These are phyloP conservation scores for Rapana venosa DNA, from an alignment of 2,888 invertebrate genomes.

Conservation along the genomic window DNA sequence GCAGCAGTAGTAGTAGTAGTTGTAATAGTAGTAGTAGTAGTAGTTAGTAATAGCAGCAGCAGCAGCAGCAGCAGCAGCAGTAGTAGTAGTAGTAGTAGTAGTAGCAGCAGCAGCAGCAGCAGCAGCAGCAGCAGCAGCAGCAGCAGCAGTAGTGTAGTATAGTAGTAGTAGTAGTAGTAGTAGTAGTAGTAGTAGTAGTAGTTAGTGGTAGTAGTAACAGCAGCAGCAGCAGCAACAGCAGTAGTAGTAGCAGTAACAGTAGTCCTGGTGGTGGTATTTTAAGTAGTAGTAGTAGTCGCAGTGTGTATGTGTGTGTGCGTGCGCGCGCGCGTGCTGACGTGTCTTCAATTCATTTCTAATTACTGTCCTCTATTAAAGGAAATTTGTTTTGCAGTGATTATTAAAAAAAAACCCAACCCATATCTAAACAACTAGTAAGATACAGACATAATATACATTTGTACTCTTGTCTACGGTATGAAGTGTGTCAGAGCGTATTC, in stretches of 20 bases:
- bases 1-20: not conserved
- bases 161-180: slow-evolving; percentile 1
- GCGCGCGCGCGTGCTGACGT: too few relatives aligned
- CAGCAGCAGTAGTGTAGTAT: too few relatives aligned
- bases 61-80: not conserved
- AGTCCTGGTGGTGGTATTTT: not conserved
- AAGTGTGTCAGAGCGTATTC: too few relatives aligned
- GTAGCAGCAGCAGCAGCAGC: not conserved
- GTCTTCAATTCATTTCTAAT: too few relatives aligned
- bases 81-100: not conserved
- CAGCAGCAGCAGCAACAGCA: not conserved
- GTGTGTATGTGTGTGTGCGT: too few relatives aligned
- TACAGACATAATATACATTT: too few relatives aligned
- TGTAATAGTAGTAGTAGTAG: not conserved
- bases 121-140: not conserved
- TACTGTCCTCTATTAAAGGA: too few relatives aligned
- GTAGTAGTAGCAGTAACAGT: not conserved
- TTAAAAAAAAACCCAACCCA: too few relatives aligned
- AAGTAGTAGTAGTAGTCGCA: not conserved
- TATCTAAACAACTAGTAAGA: too few relatives aligned
- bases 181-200: slow-evolving; percentile 1
- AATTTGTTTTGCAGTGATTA: too few relatives aligned
- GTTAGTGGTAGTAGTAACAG: not conserved
- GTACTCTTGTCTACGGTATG: not conserved
- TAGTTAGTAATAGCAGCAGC: too few relatives aligned